Base-by-base conservation (phyloP, 2,797 vertebrate genomes). In the Diplodus sargus region DNA sequence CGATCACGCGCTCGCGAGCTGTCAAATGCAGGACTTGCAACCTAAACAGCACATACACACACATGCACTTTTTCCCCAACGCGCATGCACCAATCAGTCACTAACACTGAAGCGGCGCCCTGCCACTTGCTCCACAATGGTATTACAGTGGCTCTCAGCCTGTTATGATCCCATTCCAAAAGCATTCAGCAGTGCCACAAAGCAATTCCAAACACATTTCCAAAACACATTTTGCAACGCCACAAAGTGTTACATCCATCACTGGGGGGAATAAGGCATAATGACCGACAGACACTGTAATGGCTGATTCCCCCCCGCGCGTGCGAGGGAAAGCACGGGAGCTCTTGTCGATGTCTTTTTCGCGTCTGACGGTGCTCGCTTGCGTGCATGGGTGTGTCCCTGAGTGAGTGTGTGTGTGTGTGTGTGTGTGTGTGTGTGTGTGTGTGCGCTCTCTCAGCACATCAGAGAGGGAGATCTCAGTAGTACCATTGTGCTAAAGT, bases 161-260 rank as follows among this genome's bases (percentile, higher is more conserved):
- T 91, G 90, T 93, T 92, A 92, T 92, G 89, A 93, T 91, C 90
- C 92, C 91, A 91, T 94, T 94, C 90, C 86, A 88, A 83, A 88
- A 85, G 87, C 91, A 88, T 93, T 92, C 90, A 89, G 87, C 91
- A 74, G 77, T 79, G 90, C 88, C 89, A 92, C 91, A 87, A 91
- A 92, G 92, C 93, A 94, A 93, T 94, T 91, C 90, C 92, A 92
- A 91, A 92, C 92, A 92, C 92, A 93, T 93, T 94, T 93, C 91
- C 91, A 88, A 92, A 91, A 90, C 87, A 90, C 89, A 93, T 94
- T 92, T 87, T 86, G 87, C 91, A 47, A 85, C 79, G 78, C 87
- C 90, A 90, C 90, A 92, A 93, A 92, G 90, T 89, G 90, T 92
- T 92, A 88, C 93, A 93, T 93, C 93, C 89, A 91, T 94, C 93